Evolutionary conservation across 2,888 invertebrate genomes (phyloP), one percentile per base, ranked within the genome.

Genomic region (Parthenolecanium corni): DNA sequence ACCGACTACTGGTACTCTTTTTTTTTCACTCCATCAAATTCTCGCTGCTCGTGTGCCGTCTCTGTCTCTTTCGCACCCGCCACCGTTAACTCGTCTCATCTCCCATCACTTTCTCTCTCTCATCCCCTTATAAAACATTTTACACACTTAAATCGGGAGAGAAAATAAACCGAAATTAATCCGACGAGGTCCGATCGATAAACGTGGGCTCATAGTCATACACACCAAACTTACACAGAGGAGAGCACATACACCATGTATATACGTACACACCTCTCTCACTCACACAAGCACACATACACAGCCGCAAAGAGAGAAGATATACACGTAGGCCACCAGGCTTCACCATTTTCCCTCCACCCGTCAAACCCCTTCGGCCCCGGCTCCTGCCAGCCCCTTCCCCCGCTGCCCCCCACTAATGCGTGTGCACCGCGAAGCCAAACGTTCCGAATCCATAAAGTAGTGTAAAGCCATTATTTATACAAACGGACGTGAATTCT

Each of bases 121-220:
- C 24, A 16, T 23, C 16, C 56, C 44, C 42, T 42, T 16, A 44
- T 25, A 56, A n/a, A n/a, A 40, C 44, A 44, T 56, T 56, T 56
- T 44, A 44, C 44, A 56, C 57, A 57, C 44, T 46, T 42, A 57
- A 46, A 57, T 46, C 57, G 46, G 25, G 44, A 20, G 58, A 58
- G 58, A 51, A 58, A 58, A 58, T 58, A 58, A 58, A 58, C 58
- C 51, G 58, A 58, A 58, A 58, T 58, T 58, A 58, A 58, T 58
- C 58, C 58, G 58, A 58, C 58, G 58, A 58, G 58, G 58, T 58
- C 58, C 58, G 58, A 58, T 58, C 58, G 58, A 58, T 58, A 58
- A 58, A 58, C 58, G 58, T 58, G 58, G 58, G 58, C 58, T 58
- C 58, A 58, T 58, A 58, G 58, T 58, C 58, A 58, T 58, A 58